Percentiles rank a stretch among this genome's conserved stretches.
These are phyloP conservation scores for Atherinosoma microstoma DNA, from an alignment of 2,797 vertebrate species.

Conservation along the genomic window DNA sequence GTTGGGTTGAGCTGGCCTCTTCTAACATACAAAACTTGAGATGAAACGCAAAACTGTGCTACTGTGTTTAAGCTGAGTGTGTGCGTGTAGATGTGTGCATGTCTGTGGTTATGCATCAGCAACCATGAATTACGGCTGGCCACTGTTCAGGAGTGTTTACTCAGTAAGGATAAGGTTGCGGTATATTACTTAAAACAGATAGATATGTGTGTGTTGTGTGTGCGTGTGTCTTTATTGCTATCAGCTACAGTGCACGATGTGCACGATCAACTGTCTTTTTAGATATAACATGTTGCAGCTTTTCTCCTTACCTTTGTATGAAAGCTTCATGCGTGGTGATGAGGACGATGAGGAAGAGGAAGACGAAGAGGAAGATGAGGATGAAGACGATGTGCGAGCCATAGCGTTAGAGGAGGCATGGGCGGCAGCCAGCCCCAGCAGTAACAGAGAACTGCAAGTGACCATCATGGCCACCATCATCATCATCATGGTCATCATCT, in stretches of 20 bases:
- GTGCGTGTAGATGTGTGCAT: slow-evolving; percentile 15
- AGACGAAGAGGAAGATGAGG: slow-evolving; percentile 36
- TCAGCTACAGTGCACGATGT: neutral
- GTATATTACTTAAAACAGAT: slow-evolving; percentile 30
- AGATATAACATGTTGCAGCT: neutral
- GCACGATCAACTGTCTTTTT: neutral
- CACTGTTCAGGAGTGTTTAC: slow-evolving; percentile 58
- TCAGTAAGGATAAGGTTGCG: slow-evolving; percentile 38
- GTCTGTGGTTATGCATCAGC: slow-evolving; percentile 39
- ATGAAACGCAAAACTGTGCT: slow-evolving; percentile 51
- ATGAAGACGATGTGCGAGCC: slow-evolving; percentile 38
- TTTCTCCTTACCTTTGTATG: slow-evolving; percentile 81
- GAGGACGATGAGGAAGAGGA: slow-evolving; percentile 66
- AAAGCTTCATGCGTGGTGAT: slow-evolving; percentile 87
- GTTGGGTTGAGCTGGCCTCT: slow-evolving; percentile 46
- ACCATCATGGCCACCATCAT: slow-evolving; percentile 70
- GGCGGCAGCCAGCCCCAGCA: slow-evolving; percentile 74
- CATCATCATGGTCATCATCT: slow-evolving; percentile 81
- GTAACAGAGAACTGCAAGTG: slow-evolving; percentile 76
- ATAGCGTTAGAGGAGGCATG: slow-evolving; percentile 63
- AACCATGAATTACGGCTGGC: slow-evolving; percentile 57
- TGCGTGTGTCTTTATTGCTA: neutral
- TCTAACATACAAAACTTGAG: slow-evolving; percentile 37
- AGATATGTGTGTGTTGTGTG: slow-evolving; percentile 10
- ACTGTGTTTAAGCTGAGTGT: slow-evolving; percentile 23